Base-by-base conservation (phyloP, 2,797 vertebrate genomes). In the Sarcoramphus papa region DNA sequence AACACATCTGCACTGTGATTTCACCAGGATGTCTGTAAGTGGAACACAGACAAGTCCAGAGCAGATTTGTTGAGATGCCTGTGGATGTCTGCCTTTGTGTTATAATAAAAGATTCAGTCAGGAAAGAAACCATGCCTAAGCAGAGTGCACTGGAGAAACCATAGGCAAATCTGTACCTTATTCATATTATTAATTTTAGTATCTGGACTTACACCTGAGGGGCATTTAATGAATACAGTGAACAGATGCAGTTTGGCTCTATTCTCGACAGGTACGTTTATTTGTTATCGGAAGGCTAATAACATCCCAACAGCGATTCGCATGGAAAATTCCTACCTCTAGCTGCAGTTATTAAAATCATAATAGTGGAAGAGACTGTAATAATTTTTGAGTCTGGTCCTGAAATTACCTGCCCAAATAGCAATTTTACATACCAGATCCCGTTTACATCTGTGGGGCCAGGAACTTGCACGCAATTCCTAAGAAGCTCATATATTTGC, bases 391-490 rank as follows among this genome's bases (percentile, higher is more conserved):
- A 83, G 40, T 62, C 88, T 77, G 59, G 43, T 40, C 45, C 86
- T 91, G 50, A 85, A 92, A 80, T 80, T 85, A 92, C 84, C 72
- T 89, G 73, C 73, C 86, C 59, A 60, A 93, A 68, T 27, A 91
- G 60, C 35, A 60, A 3, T 64, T 91, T 83, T 83, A 59, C n/a
- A 73, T 68, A 91, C 53, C 72, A 75, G 59, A 72, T 79, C 70
- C 53, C 57, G 56, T 41, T 90, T 62, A 75, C 40, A 41, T 64
- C 40, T 0, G 0, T 3, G 3, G 24, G 72, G 45, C 67, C n/a
- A 57, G 40, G 45, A 81, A 82, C 33, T 41, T 37, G 27, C 45
- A 31, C 0, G 0, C 35, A 54, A 15, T 79, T 85, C 47, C 53
- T 16, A 25, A 76, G 65, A 50, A 56, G 30, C 21, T 72, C n/a